A percentile compares a stretch with the other conserved stretches of the same genome.
Conservation (phyloP, 2,888 invertebrate species). For the Lissonota sp. region DNA sequence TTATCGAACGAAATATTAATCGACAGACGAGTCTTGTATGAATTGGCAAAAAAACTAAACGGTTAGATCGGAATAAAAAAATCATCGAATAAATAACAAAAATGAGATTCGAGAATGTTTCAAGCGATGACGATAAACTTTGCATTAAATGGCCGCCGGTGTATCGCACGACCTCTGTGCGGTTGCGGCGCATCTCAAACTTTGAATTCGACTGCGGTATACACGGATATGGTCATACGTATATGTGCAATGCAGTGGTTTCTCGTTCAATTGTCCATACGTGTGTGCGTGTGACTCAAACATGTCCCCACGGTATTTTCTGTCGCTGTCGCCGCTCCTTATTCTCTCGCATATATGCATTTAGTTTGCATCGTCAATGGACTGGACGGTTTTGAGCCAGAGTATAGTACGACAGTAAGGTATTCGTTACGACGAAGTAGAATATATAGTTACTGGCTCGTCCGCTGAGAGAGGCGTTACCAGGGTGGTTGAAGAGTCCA, state of each 20-base stretch:
- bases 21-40: background rate
- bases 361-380: conserved; percentile 71
- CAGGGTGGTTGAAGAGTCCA: conserved; percentile 27
- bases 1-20: too few relatives aligned
- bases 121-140: background rate
- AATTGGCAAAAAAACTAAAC: background rate
- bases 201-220: conserved; percentile 36
- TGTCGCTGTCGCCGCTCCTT: conserved; percentile 55
- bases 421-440: conserved; percentile 52
- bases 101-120: background rate
- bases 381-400: conserved; percentile 21
- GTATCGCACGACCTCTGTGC: conserved; percentile 5
- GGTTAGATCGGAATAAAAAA: background rate
- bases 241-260: conserved; percentile 54
- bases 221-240: background rate
- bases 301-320: conserved; percentile 62
- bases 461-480: background rate
- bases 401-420: conserved; percentile 41
- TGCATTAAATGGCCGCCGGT: background rate
- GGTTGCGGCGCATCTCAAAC: conserved; percentile 16
- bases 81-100: background rate
- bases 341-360: conserved; percentile 73
- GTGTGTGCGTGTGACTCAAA: conserved; percentile 63
- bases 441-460: background rate
- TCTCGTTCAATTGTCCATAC: background rate